phyloP scores from a whole-genome alignment of 2,113 vertebrate species.

The Antennarius striatus region DNA sequence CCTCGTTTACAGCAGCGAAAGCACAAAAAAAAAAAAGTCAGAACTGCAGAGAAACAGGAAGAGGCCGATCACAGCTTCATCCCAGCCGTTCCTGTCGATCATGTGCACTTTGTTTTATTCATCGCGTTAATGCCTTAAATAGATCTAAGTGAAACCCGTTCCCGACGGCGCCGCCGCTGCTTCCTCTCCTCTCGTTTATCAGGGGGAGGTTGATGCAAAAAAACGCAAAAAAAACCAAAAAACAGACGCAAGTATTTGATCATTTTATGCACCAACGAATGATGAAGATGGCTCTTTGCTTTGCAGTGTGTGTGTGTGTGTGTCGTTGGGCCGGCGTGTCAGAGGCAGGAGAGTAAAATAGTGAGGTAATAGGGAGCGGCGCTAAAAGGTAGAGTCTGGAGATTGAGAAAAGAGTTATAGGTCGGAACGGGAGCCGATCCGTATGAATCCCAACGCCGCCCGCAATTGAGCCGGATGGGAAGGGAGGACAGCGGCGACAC shows the following conservation, averaged over 20 bases:
- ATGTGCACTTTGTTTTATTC: conserved; percentile 41
- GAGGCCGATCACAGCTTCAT: conserved; percentile 33
- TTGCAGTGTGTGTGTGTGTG: not conserved
- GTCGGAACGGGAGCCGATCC: conserved; percentile 25
- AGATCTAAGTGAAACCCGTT: conserved; percentile 8
- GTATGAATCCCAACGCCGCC: conserved; percentile 42
- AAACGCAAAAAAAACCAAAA: conserved; percentile 12
- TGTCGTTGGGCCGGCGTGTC: not conserved
- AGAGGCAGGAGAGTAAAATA: conserved; percentile 22
- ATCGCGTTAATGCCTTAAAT: conserved; percentile 43
- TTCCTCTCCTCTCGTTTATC: no score
- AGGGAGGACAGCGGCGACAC: conserved; percentile 63
- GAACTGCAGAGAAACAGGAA: conserved; percentile 11
- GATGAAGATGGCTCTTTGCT: not conserved
- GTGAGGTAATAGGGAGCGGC: conserved; percentile 27
- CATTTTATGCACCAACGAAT: conserved; percentile 1
- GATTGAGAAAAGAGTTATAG: conserved; percentile 45
- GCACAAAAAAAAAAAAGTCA: conserved; percentile 1
- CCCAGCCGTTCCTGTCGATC: no score
- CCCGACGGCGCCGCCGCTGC: no score
- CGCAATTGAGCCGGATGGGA: conserved; percentile 55
- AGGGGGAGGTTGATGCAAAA: no score
- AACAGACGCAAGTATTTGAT: conserved; percentile 11
- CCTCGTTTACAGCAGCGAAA: conserved; percentile 19
- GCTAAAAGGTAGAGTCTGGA: conserved; percentile 37